phyloP scores from a whole-genome alignment of 1,140 invertebrate genomes.

The Drosophila ananassae region DNA sequence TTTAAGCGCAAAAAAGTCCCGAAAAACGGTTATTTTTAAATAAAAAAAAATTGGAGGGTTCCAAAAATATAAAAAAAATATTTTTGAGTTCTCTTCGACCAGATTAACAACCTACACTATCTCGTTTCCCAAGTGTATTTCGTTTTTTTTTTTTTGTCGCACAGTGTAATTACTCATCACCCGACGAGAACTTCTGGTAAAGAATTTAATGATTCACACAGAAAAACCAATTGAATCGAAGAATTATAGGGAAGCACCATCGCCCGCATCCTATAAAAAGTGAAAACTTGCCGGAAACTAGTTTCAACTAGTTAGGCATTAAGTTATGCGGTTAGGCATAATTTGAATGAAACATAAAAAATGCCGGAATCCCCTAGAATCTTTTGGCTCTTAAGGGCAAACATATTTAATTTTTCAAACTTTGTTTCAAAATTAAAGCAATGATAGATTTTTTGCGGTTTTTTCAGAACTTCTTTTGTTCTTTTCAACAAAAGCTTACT shows the following conservation, averaged over 20 bases:
- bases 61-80: too few relatives aligned
- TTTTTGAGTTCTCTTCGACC: too few relatives aligned
- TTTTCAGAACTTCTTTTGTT: not conserved
- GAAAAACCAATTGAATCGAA: constrained; percentile 16
- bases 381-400: not conserved
- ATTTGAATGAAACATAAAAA: not conserved
- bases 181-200: not conserved
- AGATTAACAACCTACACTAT: too few relatives aligned
- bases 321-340: not conserved
- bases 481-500: not conserved
- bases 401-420: not conserved
- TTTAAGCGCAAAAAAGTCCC: too few relatives aligned
- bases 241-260: not conserved
- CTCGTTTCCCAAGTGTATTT: too few relatives aligned
- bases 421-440: too few relatives aligned
- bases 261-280: constrained; percentile 23
- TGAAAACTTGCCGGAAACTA: constrained; percentile 20
- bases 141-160: too few relatives aligned
- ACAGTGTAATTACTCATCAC: constrained; percentile 30
- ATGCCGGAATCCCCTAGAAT: not conserved
- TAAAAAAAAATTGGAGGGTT: too few relatives aligned
- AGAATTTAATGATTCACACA: constrained; percentile 21
- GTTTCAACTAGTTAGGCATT: not conserved
- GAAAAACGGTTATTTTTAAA: too few relatives aligned
- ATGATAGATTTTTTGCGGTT: not conserved